phyloP scores from a whole-genome alignment of 2,113 vertebrate genomes.

The Xenus cinereus region DNA sequence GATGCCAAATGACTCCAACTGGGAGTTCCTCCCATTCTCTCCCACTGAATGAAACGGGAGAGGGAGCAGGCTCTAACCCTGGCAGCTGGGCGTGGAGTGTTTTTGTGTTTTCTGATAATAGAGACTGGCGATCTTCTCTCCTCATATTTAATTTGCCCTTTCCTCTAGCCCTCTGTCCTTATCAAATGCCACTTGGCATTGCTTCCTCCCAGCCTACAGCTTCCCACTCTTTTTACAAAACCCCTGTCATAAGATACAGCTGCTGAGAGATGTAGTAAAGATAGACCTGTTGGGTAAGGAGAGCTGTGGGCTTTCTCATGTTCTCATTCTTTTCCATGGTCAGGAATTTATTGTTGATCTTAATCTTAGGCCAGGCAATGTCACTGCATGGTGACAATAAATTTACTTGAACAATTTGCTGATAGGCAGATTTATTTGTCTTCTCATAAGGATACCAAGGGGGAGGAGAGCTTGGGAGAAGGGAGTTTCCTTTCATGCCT shows the following conservation, averaged over 20 bases:
- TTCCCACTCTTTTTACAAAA: background rate
- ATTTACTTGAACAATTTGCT: conserved; percentile 5
- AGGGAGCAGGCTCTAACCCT: background rate
- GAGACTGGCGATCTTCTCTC: background rate
- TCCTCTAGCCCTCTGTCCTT: conserved; percentile 7
- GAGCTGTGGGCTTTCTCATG: conserved; percentile 25
- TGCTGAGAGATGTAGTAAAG: conserved; percentile 65
- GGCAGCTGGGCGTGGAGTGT: background rate
- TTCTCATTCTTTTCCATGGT: conserved; percentile 1
- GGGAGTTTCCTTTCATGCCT: background rate
- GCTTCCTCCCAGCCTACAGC: background rate
- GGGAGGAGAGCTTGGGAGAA: background rate
- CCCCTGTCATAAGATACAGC: background rate
- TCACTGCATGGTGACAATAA: conserved; percentile 21
- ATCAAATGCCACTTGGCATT: background rate
- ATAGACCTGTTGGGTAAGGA: conserved; percentile 43
- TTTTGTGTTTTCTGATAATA: background rate
- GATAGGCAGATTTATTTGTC: conserved; percentile 44
- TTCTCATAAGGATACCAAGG: background rate
- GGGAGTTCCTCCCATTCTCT: background rate
- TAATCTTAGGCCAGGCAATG: conserved; percentile 50
- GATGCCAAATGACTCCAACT: background rate
- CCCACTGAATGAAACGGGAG: background rate
- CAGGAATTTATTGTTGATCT: conserved; percentile 68
- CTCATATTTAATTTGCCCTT: background rate